Evolutionary conservation across 2,113 vertebrate species (phyloP).

Genomic region (Sphyrna mokarran): DNA sequence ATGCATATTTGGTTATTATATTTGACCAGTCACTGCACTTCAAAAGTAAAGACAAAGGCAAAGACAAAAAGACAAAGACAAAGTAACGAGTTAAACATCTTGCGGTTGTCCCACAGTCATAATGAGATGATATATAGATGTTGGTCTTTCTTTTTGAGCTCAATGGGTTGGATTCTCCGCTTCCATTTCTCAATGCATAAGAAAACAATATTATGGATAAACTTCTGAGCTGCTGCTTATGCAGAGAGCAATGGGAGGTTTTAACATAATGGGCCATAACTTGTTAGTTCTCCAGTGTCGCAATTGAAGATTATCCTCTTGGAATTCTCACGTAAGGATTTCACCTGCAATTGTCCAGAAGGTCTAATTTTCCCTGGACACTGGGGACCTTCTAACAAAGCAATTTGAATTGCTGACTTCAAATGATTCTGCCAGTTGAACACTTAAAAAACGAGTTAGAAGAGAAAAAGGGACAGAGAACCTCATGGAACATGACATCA

Average conservation of each 20-base stretch:
- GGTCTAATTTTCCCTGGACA: no score
- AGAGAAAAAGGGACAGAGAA: no score
- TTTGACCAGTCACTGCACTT: not conserved
- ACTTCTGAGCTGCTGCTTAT: not conserved
- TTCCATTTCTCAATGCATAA: not conserved
- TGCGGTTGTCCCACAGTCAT: not conserved
- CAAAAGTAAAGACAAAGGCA: not conserved
- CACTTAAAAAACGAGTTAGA: no score
- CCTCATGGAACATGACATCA: no score
- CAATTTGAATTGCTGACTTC: no score
- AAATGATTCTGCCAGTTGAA: no score
- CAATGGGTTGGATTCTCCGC: not conserved
- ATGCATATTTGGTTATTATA: not conserved
- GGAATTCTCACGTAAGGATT: no score
- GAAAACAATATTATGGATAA: not conserved
- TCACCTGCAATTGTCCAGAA: no score
- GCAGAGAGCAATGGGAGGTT: not conserved
- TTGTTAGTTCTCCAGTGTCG: no score
- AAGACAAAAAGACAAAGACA: no score
- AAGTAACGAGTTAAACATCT: not conserved
- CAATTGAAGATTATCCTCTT: no score
- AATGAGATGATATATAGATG: not conserved
- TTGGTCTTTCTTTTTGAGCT: not conserved
- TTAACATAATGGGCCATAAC: not conserved
- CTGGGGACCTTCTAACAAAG: no score